A percentile compares a stretch with the other conserved stretches of the same genome.
phyloP scores from a whole-genome alignment of 2,888 invertebrate species.

The Tuta absoluta region DNA sequence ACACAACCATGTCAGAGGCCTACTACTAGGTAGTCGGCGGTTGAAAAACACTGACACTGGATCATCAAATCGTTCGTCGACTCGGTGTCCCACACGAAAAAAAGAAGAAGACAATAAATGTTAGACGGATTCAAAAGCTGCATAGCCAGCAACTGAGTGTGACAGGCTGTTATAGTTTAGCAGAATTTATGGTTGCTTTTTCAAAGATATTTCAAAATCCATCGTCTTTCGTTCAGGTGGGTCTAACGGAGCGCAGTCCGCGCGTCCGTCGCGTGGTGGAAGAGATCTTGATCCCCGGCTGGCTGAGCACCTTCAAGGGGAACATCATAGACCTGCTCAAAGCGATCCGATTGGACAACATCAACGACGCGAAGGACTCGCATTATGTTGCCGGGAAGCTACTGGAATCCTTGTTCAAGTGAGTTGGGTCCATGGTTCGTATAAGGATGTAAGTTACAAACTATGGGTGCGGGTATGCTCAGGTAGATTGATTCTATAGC shows the following conservation, averaged over 20 bases:
- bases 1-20: too few relatives aligned
- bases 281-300: slow-evolving; percentile 84
- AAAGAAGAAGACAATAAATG: too few relatives aligned
- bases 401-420: slow-evolving; percentile 75
- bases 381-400: slow-evolving; percentile 76
- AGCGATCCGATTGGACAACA: slow-evolving; percentile 86
- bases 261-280: slow-evolving; percentile 76
- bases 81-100: too few relatives aligned
- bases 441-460: not conserved
- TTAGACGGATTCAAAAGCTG: too few relatives aligned
- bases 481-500: too few relatives aligned
- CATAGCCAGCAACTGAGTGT: too few relatives aligned
- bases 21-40: too few relatives aligned
- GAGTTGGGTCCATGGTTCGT: slow-evolving; percentile 35
- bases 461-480: too few relatives aligned
- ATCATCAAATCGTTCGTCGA: too few relatives aligned
- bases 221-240: slow-evolving; percentile 54
- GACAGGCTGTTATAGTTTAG: too few relatives aligned
- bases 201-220: not conserved
- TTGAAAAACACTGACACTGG: too few relatives aligned
- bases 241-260: slow-evolving; percentile 69
- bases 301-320: slow-evolving; percentile 87
- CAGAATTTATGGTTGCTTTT: not conserved
- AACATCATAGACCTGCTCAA: slow-evolving; percentile 87
- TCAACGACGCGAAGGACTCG: slow-evolving; percentile 74